Percentiles rank a stretch among this genome's conserved stretches.
Evolutionary conservation across 2,888 invertebrate genomes (phyloP).

Genomic region (Acrobasis repandana): DNA sequence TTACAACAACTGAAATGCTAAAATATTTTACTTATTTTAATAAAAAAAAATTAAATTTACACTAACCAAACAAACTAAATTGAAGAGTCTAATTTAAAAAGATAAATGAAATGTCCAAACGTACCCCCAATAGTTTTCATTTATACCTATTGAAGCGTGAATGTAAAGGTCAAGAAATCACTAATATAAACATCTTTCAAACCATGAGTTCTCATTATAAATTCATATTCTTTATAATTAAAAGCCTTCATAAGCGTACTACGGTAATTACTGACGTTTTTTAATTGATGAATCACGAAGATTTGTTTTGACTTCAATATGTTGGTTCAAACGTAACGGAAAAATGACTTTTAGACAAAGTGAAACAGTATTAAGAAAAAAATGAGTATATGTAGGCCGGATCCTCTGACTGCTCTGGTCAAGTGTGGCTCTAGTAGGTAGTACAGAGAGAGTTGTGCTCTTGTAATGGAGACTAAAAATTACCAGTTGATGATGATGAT

Average conservation of each 20-base stretch:
- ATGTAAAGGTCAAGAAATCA: constrained; percentile 27
- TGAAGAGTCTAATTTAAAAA: constrained; percentile 7
- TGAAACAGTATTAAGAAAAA: neutral
- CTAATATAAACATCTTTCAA: constrained; percentile 48
- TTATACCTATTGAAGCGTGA: constrained; percentile 24
- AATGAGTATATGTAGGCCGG: too few relatives aligned
- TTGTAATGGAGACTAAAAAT: too few relatives aligned
- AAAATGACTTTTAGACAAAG: neutral
- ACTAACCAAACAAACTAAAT: neutral
- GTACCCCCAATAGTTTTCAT: constrained; percentile 14
- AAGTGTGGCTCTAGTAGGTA: too few relatives aligned
- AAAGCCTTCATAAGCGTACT: constrained; percentile 52
- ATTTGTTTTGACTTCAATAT: constrained; percentile 48
- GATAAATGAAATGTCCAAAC: constrained; percentile 12
- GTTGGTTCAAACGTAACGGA: constrained; percentile 22
- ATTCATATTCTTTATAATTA: constrained; percentile 63
- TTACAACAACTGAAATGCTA: too few relatives aligned
- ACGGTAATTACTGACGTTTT: constrained; percentile 58
- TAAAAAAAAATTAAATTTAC: neutral
- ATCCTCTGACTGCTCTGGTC: too few relatives aligned
- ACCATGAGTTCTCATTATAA: constrained; percentile 47
- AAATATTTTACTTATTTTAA: too few relatives aligned
- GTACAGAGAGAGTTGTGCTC: too few relatives aligned
- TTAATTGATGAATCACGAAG: constrained; percentile 70
- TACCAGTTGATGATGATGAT: too few relatives aligned